Evolutionary conservation across 2,888 invertebrate genomes (phyloP).

Genomic region (Hesperia comma): DNA sequence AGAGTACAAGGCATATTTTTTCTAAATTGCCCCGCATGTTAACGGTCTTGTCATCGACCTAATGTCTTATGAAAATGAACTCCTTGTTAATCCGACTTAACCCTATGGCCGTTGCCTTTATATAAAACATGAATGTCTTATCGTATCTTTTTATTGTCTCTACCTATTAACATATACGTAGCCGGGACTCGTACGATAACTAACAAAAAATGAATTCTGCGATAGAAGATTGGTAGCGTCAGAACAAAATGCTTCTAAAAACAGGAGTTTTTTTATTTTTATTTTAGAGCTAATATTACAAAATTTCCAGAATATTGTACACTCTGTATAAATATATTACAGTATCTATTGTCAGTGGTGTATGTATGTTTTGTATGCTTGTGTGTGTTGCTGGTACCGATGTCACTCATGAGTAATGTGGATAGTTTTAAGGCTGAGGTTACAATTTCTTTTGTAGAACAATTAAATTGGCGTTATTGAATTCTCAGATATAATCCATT

Average conservation of each 20-base stretch:
- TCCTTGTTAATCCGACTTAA: conserved; percentile 36
- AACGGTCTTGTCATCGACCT: conserved; percentile 32
- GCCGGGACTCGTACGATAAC: conserved; percentile 57
- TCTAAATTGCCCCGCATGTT: conserved; percentile 22
- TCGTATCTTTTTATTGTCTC: conserved; percentile 64
- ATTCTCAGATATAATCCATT: too few species aligned
- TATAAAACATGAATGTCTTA: conserved; percentile 47
- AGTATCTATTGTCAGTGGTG: too few species aligned
- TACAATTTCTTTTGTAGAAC: too few species aligned
- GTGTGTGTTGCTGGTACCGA: too few species aligned
- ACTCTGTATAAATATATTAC: too few species aligned
- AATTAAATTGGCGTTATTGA: too few species aligned
- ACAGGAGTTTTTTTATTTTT: too few species aligned
- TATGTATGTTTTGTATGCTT: too few species aligned
- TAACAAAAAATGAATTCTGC: conserved; percentile 67
- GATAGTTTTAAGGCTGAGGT: too few species aligned
- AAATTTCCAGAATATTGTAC: too few species aligned
- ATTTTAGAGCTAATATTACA: too few species aligned
- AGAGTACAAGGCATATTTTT: conserved; percentile 23
- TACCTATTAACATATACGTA: conserved; percentile 60
- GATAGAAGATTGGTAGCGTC: conserved; percentile 40
- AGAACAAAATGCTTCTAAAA: not conserved
- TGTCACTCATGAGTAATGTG: too few species aligned
- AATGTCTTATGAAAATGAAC: conserved; percentile 36
- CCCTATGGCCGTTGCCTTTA: conserved; percentile 43